These are phyloP conservation scores for Urosaurus nigricauda DNA, from an alignment of 2,797 vertebrate genomes.

Conservation along the genomic window DNA sequence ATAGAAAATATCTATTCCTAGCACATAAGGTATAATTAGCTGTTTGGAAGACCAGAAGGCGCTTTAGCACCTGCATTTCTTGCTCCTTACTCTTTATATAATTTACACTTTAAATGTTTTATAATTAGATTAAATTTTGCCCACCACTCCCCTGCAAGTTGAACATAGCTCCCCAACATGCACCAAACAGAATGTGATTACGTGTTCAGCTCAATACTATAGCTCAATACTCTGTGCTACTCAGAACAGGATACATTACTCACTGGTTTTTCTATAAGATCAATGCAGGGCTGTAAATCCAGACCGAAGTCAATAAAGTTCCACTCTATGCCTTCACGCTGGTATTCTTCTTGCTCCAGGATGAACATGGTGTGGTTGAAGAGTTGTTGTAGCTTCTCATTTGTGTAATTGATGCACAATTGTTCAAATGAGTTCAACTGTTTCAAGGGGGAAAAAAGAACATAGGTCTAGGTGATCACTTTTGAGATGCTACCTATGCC, in stretches of 20 bases:
- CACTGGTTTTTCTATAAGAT: conserved; percentile 90
- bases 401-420: conserved; percentile 87
- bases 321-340: conserved; percentile 87
- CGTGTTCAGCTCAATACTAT: conserved; percentile 19
- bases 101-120: neutral
- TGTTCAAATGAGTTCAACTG: conserved; percentile 90
- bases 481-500: neutral
- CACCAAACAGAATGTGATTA: neutral
- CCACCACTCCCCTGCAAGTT: neutral
- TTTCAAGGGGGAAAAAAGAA: conserved; percentile 12
- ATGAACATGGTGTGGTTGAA: conserved; percentile 90
- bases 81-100: neutral
- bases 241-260: conserved; percentile 55
- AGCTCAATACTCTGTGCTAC: neutral
- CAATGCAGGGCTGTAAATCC: conserved; percentile 86
- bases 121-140: neutral
- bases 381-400: conserved; percentile 87
- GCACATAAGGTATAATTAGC: neutral
- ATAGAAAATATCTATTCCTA: neutral
- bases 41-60: neutral
- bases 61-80: neutral
- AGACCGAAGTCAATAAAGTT: conserved; percentile 88
- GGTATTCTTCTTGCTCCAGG: conserved; percentile 87
- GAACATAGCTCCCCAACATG: neutral
- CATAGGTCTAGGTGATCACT: conserved; percentile 15